Percentiles rank a stretch among this genome's conserved stretches.
These are phyloP conservation scores for Geodia barretti DNA, from an alignment of 37 sponge, comb jelly and placozoan species.

Conservation along the genomic window DNA sequence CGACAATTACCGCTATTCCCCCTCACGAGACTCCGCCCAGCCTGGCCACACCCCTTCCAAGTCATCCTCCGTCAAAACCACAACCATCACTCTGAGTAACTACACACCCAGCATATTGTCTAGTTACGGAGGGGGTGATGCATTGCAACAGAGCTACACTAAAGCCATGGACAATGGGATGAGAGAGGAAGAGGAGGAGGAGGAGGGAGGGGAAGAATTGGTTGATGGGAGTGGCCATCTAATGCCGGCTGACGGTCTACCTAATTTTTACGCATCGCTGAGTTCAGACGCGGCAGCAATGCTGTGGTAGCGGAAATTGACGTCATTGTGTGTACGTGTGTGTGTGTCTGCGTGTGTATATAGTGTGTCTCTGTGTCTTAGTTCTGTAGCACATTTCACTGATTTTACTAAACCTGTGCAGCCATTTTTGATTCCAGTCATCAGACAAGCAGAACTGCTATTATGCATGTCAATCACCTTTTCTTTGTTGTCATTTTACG, in stretches of 20 bases:
- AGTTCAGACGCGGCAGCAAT: constrained; percentile 54
- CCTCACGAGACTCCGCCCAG: background rate
- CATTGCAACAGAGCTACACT: background rate
- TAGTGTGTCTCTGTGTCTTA: too few relatives aligned
- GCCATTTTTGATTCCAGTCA: too few relatives aligned
- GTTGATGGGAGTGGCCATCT: background rate
- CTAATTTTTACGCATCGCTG: constrained; percentile 26
- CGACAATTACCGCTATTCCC: background rate
- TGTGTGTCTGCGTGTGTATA: too few relatives aligned
- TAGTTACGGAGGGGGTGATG: background rate
- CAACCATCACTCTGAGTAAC: background rate
- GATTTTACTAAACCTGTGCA: background rate
- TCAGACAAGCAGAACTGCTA: too few relatives aligned
- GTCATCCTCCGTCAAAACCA: background rate
- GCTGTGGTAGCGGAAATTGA: constrained; percentile 40
- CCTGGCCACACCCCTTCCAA: background rate
- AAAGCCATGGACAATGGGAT: background rate
- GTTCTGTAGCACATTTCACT: background rate
- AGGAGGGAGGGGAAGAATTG: background rate
- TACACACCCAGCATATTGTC: constrained; percentile 16
- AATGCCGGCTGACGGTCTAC: background rate
- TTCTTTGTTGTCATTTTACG: too few relatives aligned
- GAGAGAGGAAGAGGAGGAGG: background rate
- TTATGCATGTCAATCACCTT: too few relatives aligned
- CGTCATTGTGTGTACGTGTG: too few relatives aligned